Percentiles rank a stretch among this genome's conserved stretches.
Conservation (phyloP, 2,888 invertebrate genomes). For the Tromatobia lineatoria region DNA sequence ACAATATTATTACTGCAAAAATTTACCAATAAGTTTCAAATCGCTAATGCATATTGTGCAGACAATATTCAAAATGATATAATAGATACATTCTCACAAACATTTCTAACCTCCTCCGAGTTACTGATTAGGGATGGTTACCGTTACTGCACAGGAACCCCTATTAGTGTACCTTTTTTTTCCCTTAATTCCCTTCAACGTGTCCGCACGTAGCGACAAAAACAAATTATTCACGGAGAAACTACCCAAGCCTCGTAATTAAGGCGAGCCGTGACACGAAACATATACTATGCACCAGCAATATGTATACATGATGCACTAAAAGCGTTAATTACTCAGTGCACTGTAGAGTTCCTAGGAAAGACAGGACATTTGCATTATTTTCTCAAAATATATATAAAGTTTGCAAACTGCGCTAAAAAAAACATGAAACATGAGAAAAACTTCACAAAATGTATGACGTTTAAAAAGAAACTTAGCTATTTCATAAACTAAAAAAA, state of each 20-base stretch:
- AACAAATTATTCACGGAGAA: slow-evolving; percentile 69
- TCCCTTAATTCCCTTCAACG: slow-evolving; percentile 15
- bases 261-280: slow-evolving; percentile 46
- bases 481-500: not conserved
- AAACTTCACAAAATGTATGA: not conserved
- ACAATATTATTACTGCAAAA: too few relatives aligned
- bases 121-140: too few relatives aligned
- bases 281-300: slow-evolving; percentile 20
- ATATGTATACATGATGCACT: slow-evolving; percentile 33
- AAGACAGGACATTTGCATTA: slow-evolving; percentile 2
- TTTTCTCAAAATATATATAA: slow-evolving; percentile 7
- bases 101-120: too few relatives aligned
- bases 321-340: slow-evolving; percentile 24
- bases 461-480: not conserved
- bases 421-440: not conserved
- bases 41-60: too few relatives aligned
- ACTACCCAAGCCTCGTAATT: slow-evolving; percentile 51
- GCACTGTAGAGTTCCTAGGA: not conserved
- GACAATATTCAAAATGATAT: too few relatives aligned
- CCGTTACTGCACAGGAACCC: too few relatives aligned
- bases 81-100: too few relatives aligned
- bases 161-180: slow-evolving; percentile 61
- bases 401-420: not conserved
- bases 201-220: slow-evolving; percentile 33
- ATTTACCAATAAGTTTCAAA: too few relatives aligned